Evolutionary conservation across 1,140 invertebrate species (phyloP).

Genomic region (Carposina sasakii): DNA sequence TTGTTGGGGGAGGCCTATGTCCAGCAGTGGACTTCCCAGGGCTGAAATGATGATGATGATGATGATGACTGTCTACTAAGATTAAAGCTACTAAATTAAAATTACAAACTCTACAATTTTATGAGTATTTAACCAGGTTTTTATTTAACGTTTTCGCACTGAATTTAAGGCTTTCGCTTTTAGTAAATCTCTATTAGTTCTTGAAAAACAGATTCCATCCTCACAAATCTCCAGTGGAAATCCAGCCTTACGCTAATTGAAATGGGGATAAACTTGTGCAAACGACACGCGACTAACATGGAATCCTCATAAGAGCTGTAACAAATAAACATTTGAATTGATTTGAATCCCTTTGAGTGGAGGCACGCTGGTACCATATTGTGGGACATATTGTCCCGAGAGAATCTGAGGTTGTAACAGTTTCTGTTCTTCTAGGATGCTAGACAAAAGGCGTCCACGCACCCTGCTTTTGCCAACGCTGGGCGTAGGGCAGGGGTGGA

Average conservation of each 20-base stretch:
- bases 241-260: background rate
- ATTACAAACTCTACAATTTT: too few species aligned
- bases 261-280: background rate
- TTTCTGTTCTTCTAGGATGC: slow-evolving; percentile 47
- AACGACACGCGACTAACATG: background rate
- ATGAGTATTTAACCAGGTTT: too few species aligned
- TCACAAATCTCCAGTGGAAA: too few species aligned
- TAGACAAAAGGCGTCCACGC: slow-evolving; percentile 50
- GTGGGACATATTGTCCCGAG: too few species aligned
- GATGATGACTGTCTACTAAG: too few species aligned
- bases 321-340: background rate
- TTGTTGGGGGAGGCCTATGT: background rate
- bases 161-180: too few species aligned
- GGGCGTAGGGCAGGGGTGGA: slow-evolving; percentile 76
- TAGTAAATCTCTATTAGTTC: too few species aligned
- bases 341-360: background rate
- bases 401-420: too few species aligned
- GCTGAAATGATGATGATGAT: background rate
- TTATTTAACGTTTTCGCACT: too few species aligned
- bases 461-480: slow-evolving; percentile 76
- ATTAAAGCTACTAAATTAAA: too few species aligned
- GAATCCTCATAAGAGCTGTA: background rate
- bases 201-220: too few species aligned
- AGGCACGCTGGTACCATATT: background rate
- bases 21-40: background rate